A percentile compares a stretch with the other conserved stretches of the same genome.
Conservation (phyloP, 2,888 invertebrate species). For the Tenthredo notha region DNA sequence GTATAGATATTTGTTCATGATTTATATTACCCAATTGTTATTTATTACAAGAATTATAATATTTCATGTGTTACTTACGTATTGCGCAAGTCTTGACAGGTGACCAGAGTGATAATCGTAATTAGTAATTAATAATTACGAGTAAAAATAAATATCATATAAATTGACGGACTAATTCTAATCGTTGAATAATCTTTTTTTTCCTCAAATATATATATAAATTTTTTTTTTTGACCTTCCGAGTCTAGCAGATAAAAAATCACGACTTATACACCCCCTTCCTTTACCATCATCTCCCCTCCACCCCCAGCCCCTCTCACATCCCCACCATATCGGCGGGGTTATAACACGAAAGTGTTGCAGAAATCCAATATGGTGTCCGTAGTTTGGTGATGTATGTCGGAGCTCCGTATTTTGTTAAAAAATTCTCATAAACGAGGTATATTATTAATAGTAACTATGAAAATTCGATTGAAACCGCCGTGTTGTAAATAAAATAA, state of each 20-base stretch:
- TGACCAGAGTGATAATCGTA: neutral
- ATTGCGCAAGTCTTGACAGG: neutral
- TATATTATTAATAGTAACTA: conserved; percentile 63
- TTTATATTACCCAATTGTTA: neutral
- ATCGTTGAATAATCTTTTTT: neutral
- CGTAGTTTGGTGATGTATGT: conserved; percentile 66
- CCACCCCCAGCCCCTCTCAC: neutral
- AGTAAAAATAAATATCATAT: neutral
- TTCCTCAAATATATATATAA: neutral
- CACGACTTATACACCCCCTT: neutral
- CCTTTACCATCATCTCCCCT: too few relatives aligned
- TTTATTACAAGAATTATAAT: neutral
- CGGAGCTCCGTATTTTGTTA: conserved; percentile 66
- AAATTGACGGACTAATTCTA: neutral
- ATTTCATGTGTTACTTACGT: conserved; percentile 10
- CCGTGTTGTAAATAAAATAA: conserved; percentile 60
- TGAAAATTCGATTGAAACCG: conserved; percentile 74
- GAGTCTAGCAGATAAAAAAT: conserved; percentile 37
- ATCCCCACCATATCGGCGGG: neutral
- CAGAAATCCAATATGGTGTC: conserved; percentile 74
- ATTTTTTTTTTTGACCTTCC: conserved; percentile 41
- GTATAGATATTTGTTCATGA: neutral
- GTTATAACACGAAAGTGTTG: conserved; percentile 27
- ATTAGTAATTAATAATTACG: neutral
- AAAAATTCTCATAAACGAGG: conserved; percentile 60